Percentiles rank a stretch among this genome's conserved stretches.
These are phyloP conservation scores for Drosophila pectinifera DNA, from an alignment of 1,140 invertebrate genomes.

Conservation along the genomic window DNA sequence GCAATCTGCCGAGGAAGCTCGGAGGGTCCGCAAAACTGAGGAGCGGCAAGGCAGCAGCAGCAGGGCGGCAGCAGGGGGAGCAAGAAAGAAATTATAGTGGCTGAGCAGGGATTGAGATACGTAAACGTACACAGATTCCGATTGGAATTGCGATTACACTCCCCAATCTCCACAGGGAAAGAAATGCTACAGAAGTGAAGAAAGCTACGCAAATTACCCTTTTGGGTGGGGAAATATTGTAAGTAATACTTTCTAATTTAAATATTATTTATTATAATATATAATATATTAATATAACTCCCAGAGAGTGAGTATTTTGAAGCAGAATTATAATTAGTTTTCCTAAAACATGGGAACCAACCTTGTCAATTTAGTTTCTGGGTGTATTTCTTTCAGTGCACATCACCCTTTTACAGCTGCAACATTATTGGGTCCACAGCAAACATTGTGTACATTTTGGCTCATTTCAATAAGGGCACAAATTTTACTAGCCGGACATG, in stretches of 20 bases:
- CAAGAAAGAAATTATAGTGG: constrained; percentile 54
- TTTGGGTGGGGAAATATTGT: neutral
- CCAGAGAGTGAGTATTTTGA: too few species aligned
- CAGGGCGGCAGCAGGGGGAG: neutral
- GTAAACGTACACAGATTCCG: constrained; percentile 46
- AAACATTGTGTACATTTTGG: constrained; percentile 76
- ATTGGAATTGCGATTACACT: constrained; percentile 48
- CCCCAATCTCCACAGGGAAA: constrained; percentile 3
- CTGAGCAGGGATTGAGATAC: constrained; percentile 59
- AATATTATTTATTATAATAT: neutral
- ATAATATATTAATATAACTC: too few species aligned
- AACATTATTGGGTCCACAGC: constrained; percentile 35
- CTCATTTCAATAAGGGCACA: constrained; percentile 79
- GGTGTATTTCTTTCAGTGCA: constrained; percentile 17
- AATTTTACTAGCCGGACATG: constrained; percentile 73
- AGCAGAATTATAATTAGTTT: too few species aligned
- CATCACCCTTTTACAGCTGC: constrained; percentile 14
- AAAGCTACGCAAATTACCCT: neutral
- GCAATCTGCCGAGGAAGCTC: constrained; percentile 47
- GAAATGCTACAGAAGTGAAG: neutral
- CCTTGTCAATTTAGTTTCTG: too few species aligned
- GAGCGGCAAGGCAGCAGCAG: constrained; percentile 9
- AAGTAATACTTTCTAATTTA: neutral
- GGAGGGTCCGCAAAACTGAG: constrained; percentile 34
- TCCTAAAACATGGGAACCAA: too few species aligned